These are phyloP conservation scores for Pangasius djambal DNA, from an alignment of 2,797 vertebrate genomes.

Conservation along the genomic window DNA sequence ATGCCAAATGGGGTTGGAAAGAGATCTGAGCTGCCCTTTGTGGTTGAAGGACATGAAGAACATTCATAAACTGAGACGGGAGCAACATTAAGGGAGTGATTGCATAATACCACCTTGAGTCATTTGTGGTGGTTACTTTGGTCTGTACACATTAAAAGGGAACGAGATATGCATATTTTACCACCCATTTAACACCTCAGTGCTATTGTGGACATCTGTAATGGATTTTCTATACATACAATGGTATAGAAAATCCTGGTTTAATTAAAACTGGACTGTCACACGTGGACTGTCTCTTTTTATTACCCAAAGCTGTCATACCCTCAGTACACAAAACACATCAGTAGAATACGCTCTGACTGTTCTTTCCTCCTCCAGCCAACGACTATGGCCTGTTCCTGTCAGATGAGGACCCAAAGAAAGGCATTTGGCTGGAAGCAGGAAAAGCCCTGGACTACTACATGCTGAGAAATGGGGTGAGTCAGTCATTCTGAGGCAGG, in stretches of 20 bases:
- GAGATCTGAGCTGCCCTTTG: neutral
- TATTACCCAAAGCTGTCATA: neutral
- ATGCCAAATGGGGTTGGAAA: neutral
- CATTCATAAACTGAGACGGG: neutral
- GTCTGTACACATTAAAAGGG: neutral
- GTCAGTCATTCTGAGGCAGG: conserved; percentile 55
- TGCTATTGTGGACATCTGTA: neutral
- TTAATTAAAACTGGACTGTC: neutral
- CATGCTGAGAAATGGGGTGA: conserved; percentile 97
- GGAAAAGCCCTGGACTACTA: conserved; percentile 98
- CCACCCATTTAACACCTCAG: neutral
- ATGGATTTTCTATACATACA: neutral
- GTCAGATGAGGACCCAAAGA: conserved; percentile 97
- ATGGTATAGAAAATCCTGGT: too few relatives aligned
- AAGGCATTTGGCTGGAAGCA: conserved; percentile 97
- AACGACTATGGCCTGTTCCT: conserved; percentile 96
- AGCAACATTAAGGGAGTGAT: neutral
- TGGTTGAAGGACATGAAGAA: conserved; percentile 13
- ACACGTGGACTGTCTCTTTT: neutral
- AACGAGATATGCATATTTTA: neutral
- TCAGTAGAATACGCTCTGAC: neutral
- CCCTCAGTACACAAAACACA: neutral
- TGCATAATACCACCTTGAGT: neutral
- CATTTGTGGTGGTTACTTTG: conserved; percentile 8
- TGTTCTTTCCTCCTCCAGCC: conserved; percentile 75